phyloP scores from a whole-genome alignment of 2,113 vertebrate species.

The Microcebus ravelobensis region DNA sequence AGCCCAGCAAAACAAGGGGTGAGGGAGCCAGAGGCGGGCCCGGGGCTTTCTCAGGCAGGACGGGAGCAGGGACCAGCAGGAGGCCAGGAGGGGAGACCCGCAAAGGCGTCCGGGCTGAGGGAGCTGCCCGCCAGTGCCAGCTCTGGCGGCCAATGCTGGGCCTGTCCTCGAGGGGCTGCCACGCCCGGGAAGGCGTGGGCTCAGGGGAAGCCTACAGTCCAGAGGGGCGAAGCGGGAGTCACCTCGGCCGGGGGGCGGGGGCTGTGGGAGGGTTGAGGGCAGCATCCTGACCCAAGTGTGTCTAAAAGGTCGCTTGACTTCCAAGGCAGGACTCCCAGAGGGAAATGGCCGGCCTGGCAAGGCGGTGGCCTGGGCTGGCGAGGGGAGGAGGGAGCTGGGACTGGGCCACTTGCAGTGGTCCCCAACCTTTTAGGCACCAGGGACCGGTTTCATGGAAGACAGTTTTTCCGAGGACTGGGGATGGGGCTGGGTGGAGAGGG shows the following conservation, averaged over 20 bases:
- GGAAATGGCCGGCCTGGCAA: rapidly evolving
- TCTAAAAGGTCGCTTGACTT: neutral
- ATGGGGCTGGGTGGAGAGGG: no score
- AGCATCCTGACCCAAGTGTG: rapidly evolving
- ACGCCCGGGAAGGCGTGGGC: neutral
- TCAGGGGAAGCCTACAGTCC: neutral
- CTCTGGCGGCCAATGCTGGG: neutral
- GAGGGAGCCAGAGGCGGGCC: rapidly evolving
- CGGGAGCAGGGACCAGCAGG: no score
- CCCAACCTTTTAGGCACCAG: no score
- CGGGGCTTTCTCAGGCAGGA: neutral
- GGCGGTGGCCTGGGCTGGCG: rapidly evolving
- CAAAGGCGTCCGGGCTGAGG: no score
- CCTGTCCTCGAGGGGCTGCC: no score
- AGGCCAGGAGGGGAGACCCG: no score
- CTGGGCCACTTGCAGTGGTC: neutral
- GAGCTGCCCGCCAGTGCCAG: rapidly evolving
- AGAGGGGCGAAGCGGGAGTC: rapidly evolving
- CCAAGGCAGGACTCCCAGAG: rapidly evolving
- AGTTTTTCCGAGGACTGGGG: no score
- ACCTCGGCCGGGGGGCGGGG: rapidly evolving
- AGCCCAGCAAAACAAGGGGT: neutral
- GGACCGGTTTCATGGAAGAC: no score
- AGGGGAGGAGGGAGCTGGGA: neutral
- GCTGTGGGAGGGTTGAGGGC: rapidly evolving